phyloP scores from a whole-genome alignment of 37 sponge, comb jelly and placozoan species.

The Mnemiopsis leidyi region DNA sequence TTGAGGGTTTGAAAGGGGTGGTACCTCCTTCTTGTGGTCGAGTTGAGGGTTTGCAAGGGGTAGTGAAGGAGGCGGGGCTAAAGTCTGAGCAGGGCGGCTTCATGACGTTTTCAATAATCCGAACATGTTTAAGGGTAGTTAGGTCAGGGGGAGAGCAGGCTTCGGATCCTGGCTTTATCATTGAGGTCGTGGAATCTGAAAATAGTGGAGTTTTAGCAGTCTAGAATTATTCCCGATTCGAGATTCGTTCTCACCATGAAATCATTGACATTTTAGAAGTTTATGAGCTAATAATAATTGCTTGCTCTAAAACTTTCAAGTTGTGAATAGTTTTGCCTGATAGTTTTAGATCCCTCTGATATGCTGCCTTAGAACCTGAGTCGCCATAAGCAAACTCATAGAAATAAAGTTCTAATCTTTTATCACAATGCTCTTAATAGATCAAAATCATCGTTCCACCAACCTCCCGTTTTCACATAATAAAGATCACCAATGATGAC shows the following conservation, averaged over 20 bases:
- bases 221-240: too few relatives aligned
- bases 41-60: background rate
- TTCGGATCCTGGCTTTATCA: constrained; percentile 58
- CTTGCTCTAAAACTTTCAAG: too few relatives aligned
- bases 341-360: too few relatives aligned
- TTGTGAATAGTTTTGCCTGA: too few relatives aligned
- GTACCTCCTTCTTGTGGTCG: background rate
- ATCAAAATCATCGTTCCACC: too few relatives aligned
- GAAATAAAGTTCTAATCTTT: too few relatives aligned
- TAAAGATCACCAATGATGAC: constrained; percentile 25
- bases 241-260: too few relatives aligned
- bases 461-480: background rate
- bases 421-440: too few relatives aligned
- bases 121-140: constrained; percentile 19
- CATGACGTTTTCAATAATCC: constrained; percentile 26
- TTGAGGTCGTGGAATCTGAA: constrained; percentile 54
- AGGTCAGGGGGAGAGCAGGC: constrained; percentile 5
- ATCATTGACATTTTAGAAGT: too few relatives aligned
- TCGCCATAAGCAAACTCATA: too few relatives aligned
- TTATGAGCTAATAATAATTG: too few relatives aligned
- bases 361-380: too few relatives aligned
- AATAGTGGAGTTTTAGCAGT: background rate
- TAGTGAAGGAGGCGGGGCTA: background rate
- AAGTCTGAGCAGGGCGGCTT: background rate
- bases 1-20: background rate